A percentile compares a stretch with the other conserved stretches of the same genome.
Conservation (phyloP, 2,113 vertebrate species). For the Noctilio leporinus region DNA sequence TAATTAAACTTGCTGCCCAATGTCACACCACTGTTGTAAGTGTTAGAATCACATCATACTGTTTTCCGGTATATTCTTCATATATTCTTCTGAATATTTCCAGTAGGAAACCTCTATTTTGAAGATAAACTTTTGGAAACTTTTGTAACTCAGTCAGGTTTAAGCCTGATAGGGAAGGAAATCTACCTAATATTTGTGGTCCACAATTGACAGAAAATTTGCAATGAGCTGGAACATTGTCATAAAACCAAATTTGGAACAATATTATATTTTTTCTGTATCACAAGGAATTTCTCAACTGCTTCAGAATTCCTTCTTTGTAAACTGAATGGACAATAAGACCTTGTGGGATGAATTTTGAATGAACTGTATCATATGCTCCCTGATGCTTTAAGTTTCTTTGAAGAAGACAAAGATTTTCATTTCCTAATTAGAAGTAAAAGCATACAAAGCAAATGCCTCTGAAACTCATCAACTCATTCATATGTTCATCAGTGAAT, state of each 20-base stretch:
- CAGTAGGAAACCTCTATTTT: not conserved
- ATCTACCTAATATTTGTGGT: not conserved
- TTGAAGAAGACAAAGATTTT: conserved; percentile 41
- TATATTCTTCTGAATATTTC: conserved; percentile 21
- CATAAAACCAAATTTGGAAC: not conserved
- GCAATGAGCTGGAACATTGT: not conserved
- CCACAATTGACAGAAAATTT: conserved; percentile 23
- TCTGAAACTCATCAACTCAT: not conserved
- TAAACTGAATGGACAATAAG: conserved; percentile 15
- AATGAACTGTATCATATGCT: conserved; percentile 30
- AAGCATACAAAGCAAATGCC: conserved; percentile 43
- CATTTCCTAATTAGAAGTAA: conserved; percentile 1
- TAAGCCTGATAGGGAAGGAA: not conserved
- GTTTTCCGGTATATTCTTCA: not conserved
- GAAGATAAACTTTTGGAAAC: not conserved
- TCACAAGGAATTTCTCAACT: conserved; percentile 38
- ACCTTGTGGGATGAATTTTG: conserved; percentile 52
- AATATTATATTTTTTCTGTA: not conserved
- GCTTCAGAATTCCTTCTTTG: conserved; percentile 45
- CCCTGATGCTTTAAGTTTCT: conserved; percentile 39
- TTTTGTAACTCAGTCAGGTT: conserved; percentile 20
- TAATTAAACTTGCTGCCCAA: not conserved
- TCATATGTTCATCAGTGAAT: not conserved
- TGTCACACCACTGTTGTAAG: not conserved
- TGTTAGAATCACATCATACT: not conserved